Evolutionary conservation across 2,797 vertebrate species (phyloP).

Genomic region (Crypturellus tataupa): DNA sequence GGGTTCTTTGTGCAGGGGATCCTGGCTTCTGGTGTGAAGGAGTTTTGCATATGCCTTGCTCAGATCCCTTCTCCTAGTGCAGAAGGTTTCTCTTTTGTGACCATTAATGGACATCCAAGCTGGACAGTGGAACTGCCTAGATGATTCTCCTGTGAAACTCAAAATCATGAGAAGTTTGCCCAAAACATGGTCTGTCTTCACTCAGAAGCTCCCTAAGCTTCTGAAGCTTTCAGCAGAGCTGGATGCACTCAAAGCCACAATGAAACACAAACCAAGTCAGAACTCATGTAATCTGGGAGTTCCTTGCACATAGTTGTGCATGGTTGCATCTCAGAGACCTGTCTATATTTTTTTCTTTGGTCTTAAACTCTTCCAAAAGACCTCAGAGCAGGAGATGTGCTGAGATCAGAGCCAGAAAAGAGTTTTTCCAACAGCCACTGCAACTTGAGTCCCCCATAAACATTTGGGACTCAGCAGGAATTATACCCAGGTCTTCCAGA

Average conservation of each 20-base stretch:
- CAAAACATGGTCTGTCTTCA: not conserved
- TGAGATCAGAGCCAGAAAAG: constrained; percentile 41
- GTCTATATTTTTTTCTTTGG: not conserved
- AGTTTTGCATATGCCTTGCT: not conserved
- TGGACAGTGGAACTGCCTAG: not conserved
- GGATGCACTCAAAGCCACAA: not conserved
- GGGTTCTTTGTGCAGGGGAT: not conserved
- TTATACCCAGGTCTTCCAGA: constrained; percentile 47
- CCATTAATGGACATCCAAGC: not conserved
- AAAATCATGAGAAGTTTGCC: not conserved
- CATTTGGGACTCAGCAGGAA: constrained; percentile 61
- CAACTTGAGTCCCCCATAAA: constrained; percentile 53
- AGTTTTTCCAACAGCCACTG: constrained; percentile 15
- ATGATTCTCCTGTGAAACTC: not conserved
- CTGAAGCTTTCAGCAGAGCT: not conserved
- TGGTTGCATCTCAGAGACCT: not conserved
- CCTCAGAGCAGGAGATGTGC: not conserved
- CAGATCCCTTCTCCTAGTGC: not conserved
- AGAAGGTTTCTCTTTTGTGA: not conserved
- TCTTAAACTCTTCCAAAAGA: not conserved
- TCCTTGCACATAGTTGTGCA: not conserved
- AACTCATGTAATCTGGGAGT: not conserved
- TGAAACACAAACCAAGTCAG: not conserved
- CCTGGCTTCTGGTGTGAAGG: not conserved
- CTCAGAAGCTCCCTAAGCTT: not conserved